Evolutionary conservation across 2,797 vertebrate genomes (phyloP).

Genomic region (Lacerta viridis): DNA sequence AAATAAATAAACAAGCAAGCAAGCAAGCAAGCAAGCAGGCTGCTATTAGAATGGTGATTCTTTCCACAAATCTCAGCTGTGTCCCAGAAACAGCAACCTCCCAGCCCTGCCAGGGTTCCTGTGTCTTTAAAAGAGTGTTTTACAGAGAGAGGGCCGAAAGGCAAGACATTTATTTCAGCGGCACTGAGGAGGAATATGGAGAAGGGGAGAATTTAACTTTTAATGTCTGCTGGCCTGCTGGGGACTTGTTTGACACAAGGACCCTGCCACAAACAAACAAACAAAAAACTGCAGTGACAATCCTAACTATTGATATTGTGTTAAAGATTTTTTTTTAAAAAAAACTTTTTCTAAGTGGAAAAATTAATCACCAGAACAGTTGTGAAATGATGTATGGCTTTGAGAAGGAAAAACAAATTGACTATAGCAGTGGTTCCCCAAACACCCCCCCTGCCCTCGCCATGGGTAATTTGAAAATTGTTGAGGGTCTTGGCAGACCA

Average conservation of each 20-base stretch:
- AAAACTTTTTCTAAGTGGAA: background rate
- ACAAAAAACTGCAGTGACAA: background rate
- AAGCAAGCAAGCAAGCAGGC: conserved; percentile 52
- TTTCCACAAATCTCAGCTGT: background rate
- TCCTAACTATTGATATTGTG: background rate
- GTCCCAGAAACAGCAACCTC: background rate
- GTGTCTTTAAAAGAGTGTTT: background rate
- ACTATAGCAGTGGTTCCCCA: too few relatives aligned
- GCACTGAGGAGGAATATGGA: background rate
- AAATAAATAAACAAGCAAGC: background rate
- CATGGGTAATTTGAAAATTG: too few relatives aligned
- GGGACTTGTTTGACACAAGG: background rate
- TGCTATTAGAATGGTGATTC: conserved; percentile 45
- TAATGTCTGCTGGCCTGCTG: background rate
- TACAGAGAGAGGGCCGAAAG: background rate
- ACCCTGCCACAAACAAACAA: background rate
- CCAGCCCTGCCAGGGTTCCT: background rate
- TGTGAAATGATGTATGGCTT: background rate
- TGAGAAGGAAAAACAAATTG: background rate
- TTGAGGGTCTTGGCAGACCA: too few relatives aligned
- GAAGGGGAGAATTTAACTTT: background rate
- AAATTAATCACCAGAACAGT: conserved; percentile 6
- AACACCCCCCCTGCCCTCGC: too few relatives aligned
- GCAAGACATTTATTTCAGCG: background rate
- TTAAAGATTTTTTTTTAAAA: background rate